Evolutionary conservation across 2,797 vertebrate species (phyloP).

Genomic region (Semotilus atromaculatus): DNA sequence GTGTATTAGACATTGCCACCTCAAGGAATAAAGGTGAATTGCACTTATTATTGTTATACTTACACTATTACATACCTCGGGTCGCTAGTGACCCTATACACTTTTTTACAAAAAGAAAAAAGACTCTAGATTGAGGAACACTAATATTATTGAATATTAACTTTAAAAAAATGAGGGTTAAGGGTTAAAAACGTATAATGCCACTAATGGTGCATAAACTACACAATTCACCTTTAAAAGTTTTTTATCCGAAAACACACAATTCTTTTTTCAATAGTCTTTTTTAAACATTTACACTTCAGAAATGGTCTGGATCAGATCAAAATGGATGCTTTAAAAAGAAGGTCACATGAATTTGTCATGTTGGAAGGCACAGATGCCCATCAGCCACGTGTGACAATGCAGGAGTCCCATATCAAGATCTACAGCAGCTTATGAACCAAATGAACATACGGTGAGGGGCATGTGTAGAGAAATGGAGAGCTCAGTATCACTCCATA

Average conservation of each 20-base stretch:
- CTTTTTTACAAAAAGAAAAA: too few species aligned
- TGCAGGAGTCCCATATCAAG: conserved; percentile 23
- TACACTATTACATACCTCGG: too few species aligned
- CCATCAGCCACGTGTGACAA: background rate
- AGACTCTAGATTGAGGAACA: background rate
- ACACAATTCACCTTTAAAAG: background rate
- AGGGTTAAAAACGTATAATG: background rate
- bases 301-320: background rate
- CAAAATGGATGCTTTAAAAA: background rate
- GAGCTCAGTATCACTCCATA: conserved; percentile 79
- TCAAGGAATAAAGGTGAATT: background rate
- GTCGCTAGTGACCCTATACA: too few species aligned
- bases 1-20: background rate
- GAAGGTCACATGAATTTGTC: background rate
- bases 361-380: background rate
- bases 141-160: background rate
- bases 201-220: background rate
- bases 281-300: background rate
- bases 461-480: conserved; percentile 79
- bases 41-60: background rate
- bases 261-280: background rate
- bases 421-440: conserved; percentile 71
- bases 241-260: background rate
- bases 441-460: conserved; percentile 81
- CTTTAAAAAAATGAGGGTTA: background rate